phyloP scores from a whole-genome alignment of 2,888 invertebrate species.

The Microctonus hyperodae region DNA sequence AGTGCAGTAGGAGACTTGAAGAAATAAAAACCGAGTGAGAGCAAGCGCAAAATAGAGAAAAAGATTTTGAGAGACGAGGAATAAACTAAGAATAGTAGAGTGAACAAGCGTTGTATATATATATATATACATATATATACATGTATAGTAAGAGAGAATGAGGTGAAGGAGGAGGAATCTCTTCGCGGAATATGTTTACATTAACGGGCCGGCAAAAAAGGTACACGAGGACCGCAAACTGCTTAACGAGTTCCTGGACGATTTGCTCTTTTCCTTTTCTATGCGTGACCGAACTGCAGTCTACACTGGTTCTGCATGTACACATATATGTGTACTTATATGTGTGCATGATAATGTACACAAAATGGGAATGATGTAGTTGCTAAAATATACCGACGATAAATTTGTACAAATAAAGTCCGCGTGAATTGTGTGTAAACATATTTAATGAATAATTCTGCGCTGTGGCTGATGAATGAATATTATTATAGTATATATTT shows the following conservation, averaged over 20 bases:
- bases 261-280: conserved; percentile 40
- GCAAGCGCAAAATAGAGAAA: conserved; percentile 9
- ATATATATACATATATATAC: neutral
- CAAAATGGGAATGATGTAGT: conserved; percentile 25
- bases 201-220: conserved; percentile 43
- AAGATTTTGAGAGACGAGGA: neutral
- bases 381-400: neutral
- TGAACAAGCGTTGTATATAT: no score
- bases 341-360: neutral
- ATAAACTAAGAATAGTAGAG: neutral
- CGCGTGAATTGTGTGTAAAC: neutral
- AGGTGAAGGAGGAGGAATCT: conserved; percentile 37
- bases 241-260: conserved; percentile 53
- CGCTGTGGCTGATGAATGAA: no score
- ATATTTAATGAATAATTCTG: no score
- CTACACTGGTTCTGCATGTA: neutral
- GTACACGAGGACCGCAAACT: conserved; percentile 46
- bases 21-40: conserved; percentile 2
- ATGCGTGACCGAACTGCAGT: conserved; percentile 42
- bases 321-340: conserved; percentile 27
- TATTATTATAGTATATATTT: no score
- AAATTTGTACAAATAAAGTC: neutral
- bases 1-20: neutral
- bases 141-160: conserved; percentile 9
- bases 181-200: conserved; percentile 56